Base-by-base conservation (phyloP, 2,113 vertebrate genomes). In the Oophaga pumilio region DNA sequence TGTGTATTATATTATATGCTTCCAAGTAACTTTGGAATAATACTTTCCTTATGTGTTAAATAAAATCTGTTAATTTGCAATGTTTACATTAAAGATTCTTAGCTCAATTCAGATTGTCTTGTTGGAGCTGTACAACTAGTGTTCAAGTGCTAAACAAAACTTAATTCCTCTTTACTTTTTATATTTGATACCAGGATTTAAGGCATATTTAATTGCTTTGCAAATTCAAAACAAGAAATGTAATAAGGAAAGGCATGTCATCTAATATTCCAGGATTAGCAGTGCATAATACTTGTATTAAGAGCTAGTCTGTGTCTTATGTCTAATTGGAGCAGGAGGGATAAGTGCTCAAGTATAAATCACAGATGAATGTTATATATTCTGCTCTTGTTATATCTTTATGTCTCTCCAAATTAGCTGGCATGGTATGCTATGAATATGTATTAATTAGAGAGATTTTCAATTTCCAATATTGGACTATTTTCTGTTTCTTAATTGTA, bases 231-330 rank as follows among this genome's bases (percentile, higher is more conserved):
- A 85, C 71, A 76, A 60, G 56, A 76, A 76, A 52, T 78, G 56
- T 86, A 86, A 86, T 86, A 77, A 86, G 18, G 74, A 66, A 78
- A 66, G 71, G 33, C 74, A 77, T 76, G 33, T 49, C 57, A 49
- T 76, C 74, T 86, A 74, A 85, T 85, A 86, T 77, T 86, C 66
- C 74, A 86, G 84, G 84, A 86, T 86, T 86, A 86, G 66, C 84
- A 64, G 28, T 52, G 74, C 73, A 76, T 86, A 86, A 86, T 86
- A 76, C 73, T 86, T 86, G 73, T 78, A 77, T 86, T 86, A 86
- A 52, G 73, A 66, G 74, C 73, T 53, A 66, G 43, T n/a, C 69
- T 49, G 59, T 71, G 66, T 74, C 62, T 85, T 85, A 74, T 85
- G 83, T 74, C 68, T 74, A 85, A 73, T 74, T 73, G 68, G 74